Percentiles rank a stretch among this genome's conserved stretches.
phyloP scores from a whole-genome alignment of 2,113 vertebrate genomes.

The Hypocryptadius cinnamomeus region DNA sequence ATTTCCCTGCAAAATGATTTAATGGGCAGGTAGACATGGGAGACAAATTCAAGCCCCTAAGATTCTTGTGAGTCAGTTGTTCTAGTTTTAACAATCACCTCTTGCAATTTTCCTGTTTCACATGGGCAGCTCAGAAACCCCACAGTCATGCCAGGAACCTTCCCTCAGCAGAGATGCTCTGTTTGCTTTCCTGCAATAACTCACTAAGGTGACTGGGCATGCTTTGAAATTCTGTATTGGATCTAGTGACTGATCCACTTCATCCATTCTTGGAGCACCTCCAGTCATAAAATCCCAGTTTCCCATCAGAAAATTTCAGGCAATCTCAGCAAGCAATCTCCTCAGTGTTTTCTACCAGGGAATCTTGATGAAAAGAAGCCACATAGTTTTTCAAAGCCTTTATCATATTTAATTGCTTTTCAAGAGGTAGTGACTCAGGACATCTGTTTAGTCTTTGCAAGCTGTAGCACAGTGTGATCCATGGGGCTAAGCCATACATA shows the following conservation, averaged over 20 bases:
- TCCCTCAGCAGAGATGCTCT: neutral
- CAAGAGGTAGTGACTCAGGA: slow-evolving; percentile 11
- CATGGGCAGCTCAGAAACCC: neutral
- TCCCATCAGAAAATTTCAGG: neutral
- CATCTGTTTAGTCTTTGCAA: neutral
- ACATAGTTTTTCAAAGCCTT: neutral
- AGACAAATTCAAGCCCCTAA: neutral
- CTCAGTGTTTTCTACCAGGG: neutral
- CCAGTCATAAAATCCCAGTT: neutral
- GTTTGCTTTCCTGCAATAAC: neutral
- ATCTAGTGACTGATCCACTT: neutral
- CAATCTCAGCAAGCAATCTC: neutral
- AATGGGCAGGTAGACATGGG: neutral
- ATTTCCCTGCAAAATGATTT: neutral
- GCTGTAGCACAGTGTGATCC: neutral
- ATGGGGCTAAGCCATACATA: neutral
- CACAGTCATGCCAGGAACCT: neutral
- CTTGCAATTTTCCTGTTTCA: neutral
- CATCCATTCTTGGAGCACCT: neutral
- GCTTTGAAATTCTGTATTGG: neutral
- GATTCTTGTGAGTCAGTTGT: neutral
- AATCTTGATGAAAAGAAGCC: neutral
- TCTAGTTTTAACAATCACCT: neutral
- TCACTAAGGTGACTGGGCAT: neutral
- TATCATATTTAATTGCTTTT: slow-evolving; percentile 8